Percentiles rank a stretch among this genome's conserved stretches.
Evolutionary conservation across 53 echinoderm and acorn worm species (phyloP).

Genomic region (Zoroaster sp.): DNA sequence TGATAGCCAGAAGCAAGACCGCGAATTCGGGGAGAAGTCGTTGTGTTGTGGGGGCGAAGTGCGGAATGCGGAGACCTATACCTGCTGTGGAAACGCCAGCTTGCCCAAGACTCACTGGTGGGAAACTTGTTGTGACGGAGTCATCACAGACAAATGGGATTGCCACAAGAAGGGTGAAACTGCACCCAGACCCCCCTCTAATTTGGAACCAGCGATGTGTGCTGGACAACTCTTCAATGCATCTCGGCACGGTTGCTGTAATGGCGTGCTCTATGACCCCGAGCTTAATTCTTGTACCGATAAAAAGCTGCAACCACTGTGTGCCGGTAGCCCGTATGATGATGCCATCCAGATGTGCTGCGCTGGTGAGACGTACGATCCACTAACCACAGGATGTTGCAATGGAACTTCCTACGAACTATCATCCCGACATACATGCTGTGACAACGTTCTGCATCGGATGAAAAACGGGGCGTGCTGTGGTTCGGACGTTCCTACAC

Average conservation of each 20-base stretch:
- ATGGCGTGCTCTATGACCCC: background rate
- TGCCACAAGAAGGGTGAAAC: background rate
- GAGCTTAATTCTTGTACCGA: background rate
- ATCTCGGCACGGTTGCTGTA: background rate
- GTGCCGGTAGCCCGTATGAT: background rate
- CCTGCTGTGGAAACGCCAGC: conserved; percentile 14
- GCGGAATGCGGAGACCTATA: background rate
- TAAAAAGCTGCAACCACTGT: conserved; percentile 18
- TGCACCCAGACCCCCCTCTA: background rate
- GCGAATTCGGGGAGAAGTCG: background rate
- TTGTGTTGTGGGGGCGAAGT: conserved; percentile 44
- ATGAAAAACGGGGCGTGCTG: conserved; percentile 55
- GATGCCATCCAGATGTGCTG: conserved; percentile 32
- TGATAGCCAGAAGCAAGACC: background rate
- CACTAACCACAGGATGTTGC: conserved; percentile 13
- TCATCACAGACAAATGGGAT: background rate
- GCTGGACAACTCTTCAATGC: background rate
- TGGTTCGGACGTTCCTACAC: background rate
- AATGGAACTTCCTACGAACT: conserved; percentile 18
- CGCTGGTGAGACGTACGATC: background rate
- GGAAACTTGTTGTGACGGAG: conserved; percentile 25
- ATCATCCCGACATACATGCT: conserved; percentile 2
- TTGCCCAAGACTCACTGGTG: background rate
- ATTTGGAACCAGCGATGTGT: background rate
- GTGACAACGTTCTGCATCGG: background rate